Conservation (phyloP, 2,888 invertebrate species). For the Lutraria lutraria region DNA sequence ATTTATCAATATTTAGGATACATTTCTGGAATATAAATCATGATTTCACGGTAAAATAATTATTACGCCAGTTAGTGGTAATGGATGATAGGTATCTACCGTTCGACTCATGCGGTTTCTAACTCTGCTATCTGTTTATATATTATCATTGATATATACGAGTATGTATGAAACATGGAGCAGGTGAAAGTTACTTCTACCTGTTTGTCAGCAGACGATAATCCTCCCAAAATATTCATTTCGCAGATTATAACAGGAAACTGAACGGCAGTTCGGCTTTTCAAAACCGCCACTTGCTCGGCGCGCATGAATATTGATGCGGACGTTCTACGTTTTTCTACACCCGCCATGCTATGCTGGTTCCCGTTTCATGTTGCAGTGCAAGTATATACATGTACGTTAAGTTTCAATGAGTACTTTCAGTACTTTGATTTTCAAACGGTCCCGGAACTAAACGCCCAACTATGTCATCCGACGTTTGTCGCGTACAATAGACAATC, state of each 20-base stretch:
- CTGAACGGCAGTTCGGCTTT: no score
- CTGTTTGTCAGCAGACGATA: neutral
- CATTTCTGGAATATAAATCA: conserved; percentile 12
- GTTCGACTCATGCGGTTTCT: neutral
- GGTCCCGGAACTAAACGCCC: neutral
- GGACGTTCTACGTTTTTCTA: no score
- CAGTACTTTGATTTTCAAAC: no score
- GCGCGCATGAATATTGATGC: no score
- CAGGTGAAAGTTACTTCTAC: conserved; percentile 9
- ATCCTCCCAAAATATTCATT: neutral
- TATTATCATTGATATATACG: neutral
- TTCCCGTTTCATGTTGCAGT: no score
- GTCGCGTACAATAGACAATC: neutral
- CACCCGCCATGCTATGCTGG: no score
- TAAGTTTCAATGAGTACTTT: no score
- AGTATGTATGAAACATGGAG: neutral
- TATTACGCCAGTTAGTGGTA: neutral
- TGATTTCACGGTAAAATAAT: conserved; percentile 11
- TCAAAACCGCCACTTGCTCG: no score
- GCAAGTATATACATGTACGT: no score
- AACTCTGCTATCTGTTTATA: neutral
- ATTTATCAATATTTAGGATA: neutral
- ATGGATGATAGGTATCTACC: neutral
- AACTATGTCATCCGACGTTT: neutral
- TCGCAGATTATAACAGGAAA: neutral